phyloP scores from a whole-genome alignment of 1,140 invertebrate species.

The Elysia chlorotica region DNA sequence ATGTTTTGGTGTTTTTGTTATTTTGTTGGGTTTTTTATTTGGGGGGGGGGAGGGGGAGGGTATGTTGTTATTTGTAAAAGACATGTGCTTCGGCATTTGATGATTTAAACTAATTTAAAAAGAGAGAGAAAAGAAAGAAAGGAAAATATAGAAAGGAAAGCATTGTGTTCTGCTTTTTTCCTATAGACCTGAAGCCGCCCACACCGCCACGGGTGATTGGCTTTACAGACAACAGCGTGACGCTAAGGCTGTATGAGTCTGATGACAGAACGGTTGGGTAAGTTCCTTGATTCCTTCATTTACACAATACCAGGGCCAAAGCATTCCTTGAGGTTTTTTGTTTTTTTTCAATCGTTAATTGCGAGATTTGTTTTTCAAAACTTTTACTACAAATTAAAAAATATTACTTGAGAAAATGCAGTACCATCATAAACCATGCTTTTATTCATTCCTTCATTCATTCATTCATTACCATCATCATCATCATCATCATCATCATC shows the following conservation, averaged over 20 bases:
- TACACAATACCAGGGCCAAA: neutral
- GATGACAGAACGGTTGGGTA: conserved; percentile 17
- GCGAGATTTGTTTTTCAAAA: neutral
- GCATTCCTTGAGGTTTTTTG: neutral
- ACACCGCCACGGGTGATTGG: neutral
- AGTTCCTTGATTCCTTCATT: neutral
- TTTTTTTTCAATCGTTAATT: neutral
- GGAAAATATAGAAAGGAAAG: no score
- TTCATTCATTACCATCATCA: neutral
- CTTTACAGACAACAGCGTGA: conserved; percentile 18
- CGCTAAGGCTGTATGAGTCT: conserved; percentile 9
- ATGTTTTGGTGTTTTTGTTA: no score
- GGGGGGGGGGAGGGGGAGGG: no score
- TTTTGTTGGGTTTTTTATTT: no score
- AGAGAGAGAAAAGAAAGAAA: no score
- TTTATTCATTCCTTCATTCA: no score
- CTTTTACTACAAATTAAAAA: no score
- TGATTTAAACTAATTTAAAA: neutral
- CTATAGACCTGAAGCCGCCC: conserved; percentile 4
- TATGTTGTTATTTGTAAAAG: no score
- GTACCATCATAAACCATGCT: no score
- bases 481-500: neutral
- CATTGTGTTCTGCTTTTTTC: no score
- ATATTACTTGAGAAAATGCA: no score
- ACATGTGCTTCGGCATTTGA: neutral